phyloP scores from a whole-genome alignment of 1,140 invertebrate species.

The Drosophila kurseongensis region DNA sequence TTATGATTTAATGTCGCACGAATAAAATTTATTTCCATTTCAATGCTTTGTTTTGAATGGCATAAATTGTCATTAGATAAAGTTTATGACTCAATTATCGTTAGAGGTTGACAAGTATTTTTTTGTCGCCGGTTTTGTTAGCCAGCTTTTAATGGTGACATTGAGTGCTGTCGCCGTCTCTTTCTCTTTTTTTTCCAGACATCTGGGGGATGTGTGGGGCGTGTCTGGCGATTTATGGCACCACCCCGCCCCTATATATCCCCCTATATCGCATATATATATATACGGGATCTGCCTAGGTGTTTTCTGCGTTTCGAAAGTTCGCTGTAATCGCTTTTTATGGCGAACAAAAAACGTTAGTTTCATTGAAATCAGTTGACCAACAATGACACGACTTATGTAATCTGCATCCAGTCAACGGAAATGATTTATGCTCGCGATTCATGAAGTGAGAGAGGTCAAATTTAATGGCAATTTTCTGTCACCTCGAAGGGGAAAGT shows the following conservation, averaged over 20 bases:
- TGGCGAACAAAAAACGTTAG: conserved; percentile 1
- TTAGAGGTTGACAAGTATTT: conserved; percentile 71
- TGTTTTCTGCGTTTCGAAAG: conserved; percentile 45
- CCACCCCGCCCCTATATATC: background rate
- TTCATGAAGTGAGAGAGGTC: background rate
- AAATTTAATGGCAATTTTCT: background rate
- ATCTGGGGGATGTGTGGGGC: conserved; percentile 15
- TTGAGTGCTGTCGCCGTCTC: conserved; percentile 49
- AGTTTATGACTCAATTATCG: conserved; percentile 82
- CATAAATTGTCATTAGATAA: conserved; percentile 82
- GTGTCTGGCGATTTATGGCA: conserved; percentile 57
- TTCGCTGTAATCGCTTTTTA: conserved; percentile 40
- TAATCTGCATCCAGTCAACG: conserved; percentile 35
- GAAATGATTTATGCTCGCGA: conserved; percentile 32
- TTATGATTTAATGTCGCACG: conserved; percentile 67
- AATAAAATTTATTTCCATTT: conserved; percentile 58
- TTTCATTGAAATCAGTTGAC: conserved; percentile 11
- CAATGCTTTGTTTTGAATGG: conserved; percentile 66
- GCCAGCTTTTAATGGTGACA: conserved; percentile 65
- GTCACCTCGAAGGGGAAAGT: background rate
- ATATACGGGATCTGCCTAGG: conserved; percentile 3
- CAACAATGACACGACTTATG: conserved; percentile 24
- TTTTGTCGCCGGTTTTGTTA: conserved; percentile 31
- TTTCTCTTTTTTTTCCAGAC: background rate
- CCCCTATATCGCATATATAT: background rate